Base-by-base conservation (phyloP, 2,797 vertebrate species). In the Syngnathus rostellatus region DNA sequence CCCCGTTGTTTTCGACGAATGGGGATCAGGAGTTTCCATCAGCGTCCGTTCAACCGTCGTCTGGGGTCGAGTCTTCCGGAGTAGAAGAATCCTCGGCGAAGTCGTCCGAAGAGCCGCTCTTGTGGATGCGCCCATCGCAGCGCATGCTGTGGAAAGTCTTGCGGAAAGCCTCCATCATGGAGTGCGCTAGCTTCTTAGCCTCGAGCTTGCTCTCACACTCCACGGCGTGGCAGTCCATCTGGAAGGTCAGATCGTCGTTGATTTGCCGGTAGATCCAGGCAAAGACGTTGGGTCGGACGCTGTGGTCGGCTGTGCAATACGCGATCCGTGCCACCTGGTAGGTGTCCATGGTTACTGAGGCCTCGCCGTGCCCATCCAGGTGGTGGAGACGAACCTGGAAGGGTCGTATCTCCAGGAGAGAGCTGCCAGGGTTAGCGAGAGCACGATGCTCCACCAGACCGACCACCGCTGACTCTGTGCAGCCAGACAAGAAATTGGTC, bases 61-160 rank as follows among this genome's bases (percentile, higher is more conserved):
- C 96, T 1, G 95, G 94, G 68, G 95, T 94, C 62, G 88, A 93
- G 72, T 94, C 91, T 69, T 93, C 95, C 40, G 94, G 85, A 64
- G 93, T 93, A 77, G 94, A 94, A 19, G 93, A 92, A 73, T 93
- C 94, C 77, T 95, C 94, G 40, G 94, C 93, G 23, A 93, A 91
- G 84, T 97, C 94, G 63, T 96, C 92, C 0, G 94, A 94, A 0
- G 93, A 98, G 79, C 94, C 93, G 66, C 94, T 93, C 83, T 95
- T 96, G 86, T 97, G 94, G 87, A 99, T 98, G 81, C 94, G 92
- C 7, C 97, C 96, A 0, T 99, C 96, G 0, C 94, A 98, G 85
- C 94, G 95, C 97, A 99, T 98, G 89, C 95, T 97, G 84, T 94
- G 94, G 93, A 99, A 99, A 89, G 97, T 99, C 89, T 98, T 98